phyloP scores from a whole-genome alignment of 2,113 vertebrate genomes.

The Prolemur simus region DNA sequence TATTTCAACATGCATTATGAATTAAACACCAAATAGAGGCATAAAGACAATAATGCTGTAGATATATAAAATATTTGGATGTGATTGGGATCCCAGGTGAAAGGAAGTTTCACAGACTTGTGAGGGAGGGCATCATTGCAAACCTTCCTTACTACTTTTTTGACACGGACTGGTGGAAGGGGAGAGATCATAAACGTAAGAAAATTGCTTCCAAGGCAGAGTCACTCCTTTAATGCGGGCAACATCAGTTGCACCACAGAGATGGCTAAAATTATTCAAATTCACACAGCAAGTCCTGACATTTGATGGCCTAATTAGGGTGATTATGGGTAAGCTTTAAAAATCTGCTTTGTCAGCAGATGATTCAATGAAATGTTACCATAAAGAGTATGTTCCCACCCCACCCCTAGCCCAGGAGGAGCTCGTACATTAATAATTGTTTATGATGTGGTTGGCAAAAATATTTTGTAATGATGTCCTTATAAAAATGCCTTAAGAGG shows the following conservation, averaged over 20 bases:
- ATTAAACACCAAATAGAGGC: constrained; percentile 13
- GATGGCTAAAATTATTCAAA: constrained; percentile 62
- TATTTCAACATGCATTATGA: background rate
- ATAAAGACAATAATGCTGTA: background rate
- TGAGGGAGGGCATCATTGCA: background rate
- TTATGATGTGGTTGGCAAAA: constrained; percentile 66
- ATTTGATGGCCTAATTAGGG: constrained; percentile 68
- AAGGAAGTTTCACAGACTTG: constrained; percentile 32
- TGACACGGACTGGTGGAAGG: background rate
- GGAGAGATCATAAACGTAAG: constrained; percentile 13
- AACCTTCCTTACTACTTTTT: constrained; percentile 32
- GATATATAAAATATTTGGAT: background rate
- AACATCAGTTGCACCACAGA: constrained; percentile 52
- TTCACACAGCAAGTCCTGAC: constrained; percentile 68
- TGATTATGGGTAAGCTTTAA: constrained; percentile 64
- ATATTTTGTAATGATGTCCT: constrained; percentile 49
- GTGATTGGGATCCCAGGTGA: background rate
- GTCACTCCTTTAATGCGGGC: constrained; percentile 42
- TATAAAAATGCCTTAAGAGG: constrained; percentile 38
- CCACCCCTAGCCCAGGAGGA: constrained; percentile 34
- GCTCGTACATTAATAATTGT: constrained; percentile 54
- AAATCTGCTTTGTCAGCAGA: constrained; percentile 68
- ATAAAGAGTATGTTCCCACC: constrained; percentile 56
- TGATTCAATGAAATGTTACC: constrained; percentile 53
- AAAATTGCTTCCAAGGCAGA: constrained; percentile 40